Conservation (phyloP, 1,140 invertebrate genomes). For the Octopus sinensis region DNA sequence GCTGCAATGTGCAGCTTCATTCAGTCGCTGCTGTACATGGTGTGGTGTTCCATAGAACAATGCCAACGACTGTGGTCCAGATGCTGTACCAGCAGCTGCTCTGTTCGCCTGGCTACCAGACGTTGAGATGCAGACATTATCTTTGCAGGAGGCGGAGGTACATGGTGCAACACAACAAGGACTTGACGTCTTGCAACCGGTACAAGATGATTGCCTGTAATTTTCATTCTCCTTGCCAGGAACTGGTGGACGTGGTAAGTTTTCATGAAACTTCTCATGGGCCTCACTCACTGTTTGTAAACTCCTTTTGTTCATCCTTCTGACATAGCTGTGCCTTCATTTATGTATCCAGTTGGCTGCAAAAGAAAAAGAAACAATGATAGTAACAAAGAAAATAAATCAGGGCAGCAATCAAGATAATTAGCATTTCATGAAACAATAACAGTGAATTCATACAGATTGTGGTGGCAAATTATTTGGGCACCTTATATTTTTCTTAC, state of each 20-base stretch:
- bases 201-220: not conserved
- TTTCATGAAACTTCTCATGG: slow-evolving; percentile 52
- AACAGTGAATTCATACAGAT: too few relatives aligned
- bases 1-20: slow-evolving; percentile 31
- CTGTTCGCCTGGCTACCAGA: slow-evolving; percentile 26
- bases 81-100: slow-evolving; percentile 51
- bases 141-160: not conserved
- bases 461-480: too few relatives aligned
- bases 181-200: not conserved
- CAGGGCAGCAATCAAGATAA: too few relatives aligned
- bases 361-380: slow-evolving; percentile 1
- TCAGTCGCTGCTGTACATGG: slow-evolving; percentile 25
- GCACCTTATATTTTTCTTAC: too few relatives aligned
- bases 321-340: not conserved
- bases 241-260: slow-evolving; percentile 51
- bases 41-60: not conserved
- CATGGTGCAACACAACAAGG: not conserved
- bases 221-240: slow-evolving; percentile 56
- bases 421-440: too few relatives aligned
- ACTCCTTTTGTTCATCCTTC: slow-evolving; percentile 8
- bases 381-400: too few relatives aligned
- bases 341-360: slow-evolving; percentile 12
- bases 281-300: slow-evolving; percentile 21
- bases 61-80: slow-evolving; percentile 34
- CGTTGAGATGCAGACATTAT: not conserved